Evolutionary conservation across 1,140 invertebrate species (phyloP), one percentile per base, ranked within the genome.

Genomic region (Megalonaias nervosa): DNA sequence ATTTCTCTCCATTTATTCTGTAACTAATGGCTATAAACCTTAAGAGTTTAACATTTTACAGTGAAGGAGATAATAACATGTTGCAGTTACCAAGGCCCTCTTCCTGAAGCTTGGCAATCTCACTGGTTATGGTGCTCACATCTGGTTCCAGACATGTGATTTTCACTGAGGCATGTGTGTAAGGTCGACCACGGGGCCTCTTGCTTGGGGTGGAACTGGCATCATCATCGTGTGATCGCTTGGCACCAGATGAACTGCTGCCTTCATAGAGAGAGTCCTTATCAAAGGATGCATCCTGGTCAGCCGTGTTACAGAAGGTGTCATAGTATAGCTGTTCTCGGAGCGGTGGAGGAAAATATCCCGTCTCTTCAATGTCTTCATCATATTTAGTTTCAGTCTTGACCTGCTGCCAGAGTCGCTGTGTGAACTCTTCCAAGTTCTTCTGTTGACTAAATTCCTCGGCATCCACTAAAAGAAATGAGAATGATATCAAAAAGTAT

Each of bases 81-180:
- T 15, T 31, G 67, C 2, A 31, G 21, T 21, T 59, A 77, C 70
- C 76, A 38, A 77, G 58, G 55, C 73, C 71, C 56, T 73, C 71
- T 56, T 73, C 76, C 38, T 73, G 70, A 23, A 77, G 70, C 73
- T 73, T 77, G 26, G 60, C 71, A 60, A 77, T 72, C 23, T 77
- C 76, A 26, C 72, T 71, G 3, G 76, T 71, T 19, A 77, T 31
- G 19, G 76, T 77, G 16, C 60, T 77, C 16, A 59, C 48, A 61
- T 77, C 71, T 13, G 70, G 76, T 61, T 65, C 66, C 14, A 77
- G 38, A 65, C 76, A 77, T 21, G 76, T 77, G 65, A 77, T 77
- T 71, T 77, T 77, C 13, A 77, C 76, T 56, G 48, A 77, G 13
- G 76, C 76, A 31, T 77, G 70, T 59, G 67, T 72, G 59, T 77